Percentiles rank a stretch among this genome's conserved stretches.
These are phyloP conservation scores for Buphagus erythrorhynchus DNA, from an alignment of 2,797 vertebrate species.

Conservation along the genomic window DNA sequence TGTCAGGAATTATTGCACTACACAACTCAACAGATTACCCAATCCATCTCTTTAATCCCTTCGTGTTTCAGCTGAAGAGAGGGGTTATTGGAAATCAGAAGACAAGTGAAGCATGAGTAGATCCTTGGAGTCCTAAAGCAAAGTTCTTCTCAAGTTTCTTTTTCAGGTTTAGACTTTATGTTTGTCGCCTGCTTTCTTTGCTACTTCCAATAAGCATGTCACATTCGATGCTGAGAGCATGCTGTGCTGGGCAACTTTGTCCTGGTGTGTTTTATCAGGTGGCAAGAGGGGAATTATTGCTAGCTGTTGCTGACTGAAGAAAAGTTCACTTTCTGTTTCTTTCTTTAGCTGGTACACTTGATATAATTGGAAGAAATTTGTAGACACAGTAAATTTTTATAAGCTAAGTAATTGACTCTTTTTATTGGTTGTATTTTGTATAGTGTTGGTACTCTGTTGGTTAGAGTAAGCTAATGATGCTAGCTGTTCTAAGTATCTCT, in stretches of 20 bases:
- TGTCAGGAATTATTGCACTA: background rate
- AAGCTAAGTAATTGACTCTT: background rate
- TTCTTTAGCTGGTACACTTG: background rate
- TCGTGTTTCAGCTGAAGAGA: background rate
- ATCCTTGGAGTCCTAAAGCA: background rate
- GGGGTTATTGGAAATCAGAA: background rate
- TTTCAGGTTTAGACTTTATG: background rate
- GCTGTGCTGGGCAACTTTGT: background rate
- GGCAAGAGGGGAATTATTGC: background rate
- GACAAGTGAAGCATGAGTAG: background rate
- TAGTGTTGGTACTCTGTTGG: background rate
- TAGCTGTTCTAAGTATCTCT: background rate
- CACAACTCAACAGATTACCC: background rate
- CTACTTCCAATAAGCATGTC: accelerated
- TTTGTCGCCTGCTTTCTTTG: background rate
- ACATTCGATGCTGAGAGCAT: background rate
- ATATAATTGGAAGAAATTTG: background rate
- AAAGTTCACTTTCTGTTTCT: background rate
- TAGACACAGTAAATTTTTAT: constrained; percentile 13
- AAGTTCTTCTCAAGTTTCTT: background rate
- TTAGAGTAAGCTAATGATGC: background rate
- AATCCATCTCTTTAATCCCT: background rate
- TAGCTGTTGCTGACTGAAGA: background rate
- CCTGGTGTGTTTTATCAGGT: background rate
- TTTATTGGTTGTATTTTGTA: too few species aligned